phyloP scores from a whole-genome alignment of 2,113 vertebrate genomes.

The Cephalopterus ornatus region DNA sequence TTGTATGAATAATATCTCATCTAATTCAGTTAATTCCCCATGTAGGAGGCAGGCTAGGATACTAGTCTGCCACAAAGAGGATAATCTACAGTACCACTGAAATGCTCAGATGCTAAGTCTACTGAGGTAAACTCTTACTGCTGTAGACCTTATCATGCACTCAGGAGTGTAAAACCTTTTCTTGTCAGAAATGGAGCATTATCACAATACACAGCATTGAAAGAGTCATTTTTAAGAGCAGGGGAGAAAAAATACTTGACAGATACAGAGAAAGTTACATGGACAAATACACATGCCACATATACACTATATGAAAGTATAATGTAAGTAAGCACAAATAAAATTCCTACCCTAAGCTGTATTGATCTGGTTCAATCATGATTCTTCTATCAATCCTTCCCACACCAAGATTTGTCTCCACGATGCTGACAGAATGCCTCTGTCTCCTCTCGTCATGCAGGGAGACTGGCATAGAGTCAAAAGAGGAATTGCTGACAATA shows the following conservation, averaged over 20 bases:
- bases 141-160: not conserved
- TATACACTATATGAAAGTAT: not conserved
- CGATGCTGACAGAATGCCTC: slow-evolving; percentile 86
- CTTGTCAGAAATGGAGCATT: not conserved
- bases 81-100: not conserved
- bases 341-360: slow-evolving; percentile 87
- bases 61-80: not conserved
- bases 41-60: not conserved
- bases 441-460: slow-evolving; percentile 89
- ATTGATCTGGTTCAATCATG: slow-evolving; percentile 89
- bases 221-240: not conserved
- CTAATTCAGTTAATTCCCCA: slow-evolving; percentile 4
- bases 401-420: slow-evolving; percentile 82
- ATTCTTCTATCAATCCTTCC: slow-evolving; percentile 87
- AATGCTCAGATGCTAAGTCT: not conserved
- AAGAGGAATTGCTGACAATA: slow-evolving; percentile 96
- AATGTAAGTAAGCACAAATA: not conserved
- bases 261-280: not conserved
- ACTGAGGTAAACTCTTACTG: not conserved
- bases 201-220: not conserved
- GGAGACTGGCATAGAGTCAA: slow-evolving; percentile 83
- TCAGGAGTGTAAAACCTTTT: not conserved
- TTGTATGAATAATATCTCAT: not conserved
- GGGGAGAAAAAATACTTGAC: not conserved
- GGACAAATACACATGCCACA: not conserved